Evolutionary conservation across 2,797 vertebrate species (phyloP).

Genomic region (Sebastolobus altivelis): DNA sequence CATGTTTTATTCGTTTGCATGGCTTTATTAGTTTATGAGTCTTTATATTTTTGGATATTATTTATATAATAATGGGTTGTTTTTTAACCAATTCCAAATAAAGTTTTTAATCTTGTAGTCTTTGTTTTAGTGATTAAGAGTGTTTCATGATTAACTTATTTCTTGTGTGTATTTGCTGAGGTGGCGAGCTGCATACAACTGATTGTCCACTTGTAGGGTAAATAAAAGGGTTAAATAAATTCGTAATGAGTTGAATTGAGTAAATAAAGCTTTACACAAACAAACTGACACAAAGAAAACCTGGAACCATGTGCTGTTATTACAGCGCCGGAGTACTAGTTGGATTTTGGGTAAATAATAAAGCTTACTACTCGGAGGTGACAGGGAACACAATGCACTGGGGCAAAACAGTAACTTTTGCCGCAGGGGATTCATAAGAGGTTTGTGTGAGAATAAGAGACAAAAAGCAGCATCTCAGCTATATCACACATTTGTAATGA

Average conservation of each 20-base stretch:
- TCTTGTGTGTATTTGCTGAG: not conserved
- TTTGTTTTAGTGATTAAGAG: not conserved
- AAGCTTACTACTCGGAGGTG: not conserved
- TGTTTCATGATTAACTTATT: not conserved
- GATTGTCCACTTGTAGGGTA: not conserved
- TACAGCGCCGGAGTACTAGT: not conserved
- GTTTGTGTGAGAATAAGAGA: conserved; percentile 1
- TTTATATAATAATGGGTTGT: not conserved
- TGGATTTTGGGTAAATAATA: not conserved
- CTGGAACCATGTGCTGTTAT: not conserved
- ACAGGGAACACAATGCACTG: not conserved
- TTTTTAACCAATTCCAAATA: not conserved
- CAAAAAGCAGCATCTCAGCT: not conserved
- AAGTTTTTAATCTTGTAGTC: not conserved
- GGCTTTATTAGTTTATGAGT: not conserved
- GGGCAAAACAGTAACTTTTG: not conserved
- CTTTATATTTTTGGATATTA: not conserved
- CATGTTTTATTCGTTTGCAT: not conserved
- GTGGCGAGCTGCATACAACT: not conserved
- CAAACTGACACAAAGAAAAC: not conserved
- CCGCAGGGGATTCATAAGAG: not conserved
- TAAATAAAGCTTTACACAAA: not conserved
- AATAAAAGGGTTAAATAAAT: not conserved
- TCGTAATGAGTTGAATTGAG: not conserved
- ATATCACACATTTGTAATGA: not conserved